Percentiles rank a stretch among this genome's conserved stretches.
phyloP scores from a whole-genome alignment of 2,797 vertebrate genomes.

The Darevskia nairensis region DNA sequence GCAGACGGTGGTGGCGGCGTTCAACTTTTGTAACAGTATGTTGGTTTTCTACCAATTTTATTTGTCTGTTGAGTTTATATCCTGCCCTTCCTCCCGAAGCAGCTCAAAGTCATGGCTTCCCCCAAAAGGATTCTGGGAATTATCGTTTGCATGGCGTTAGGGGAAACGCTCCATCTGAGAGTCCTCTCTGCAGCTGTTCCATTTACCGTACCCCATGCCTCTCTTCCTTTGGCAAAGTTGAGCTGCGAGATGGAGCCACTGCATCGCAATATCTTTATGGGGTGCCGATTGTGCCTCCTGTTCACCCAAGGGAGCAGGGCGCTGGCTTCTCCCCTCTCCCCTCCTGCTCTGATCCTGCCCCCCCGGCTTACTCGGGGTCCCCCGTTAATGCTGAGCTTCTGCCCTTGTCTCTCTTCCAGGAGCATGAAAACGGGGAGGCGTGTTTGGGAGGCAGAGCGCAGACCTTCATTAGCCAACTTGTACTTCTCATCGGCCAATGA shows the following conservation, averaged over 20 bases:
- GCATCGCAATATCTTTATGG: no score
- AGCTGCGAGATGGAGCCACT: neutral
- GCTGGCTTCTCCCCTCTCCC: neutral
- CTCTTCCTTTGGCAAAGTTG: neutral
- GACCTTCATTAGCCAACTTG: neutral
- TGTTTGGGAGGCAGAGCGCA: neutral
- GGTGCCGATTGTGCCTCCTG: neutral
- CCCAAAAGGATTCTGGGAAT: no score
- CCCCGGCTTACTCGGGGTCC: fast-evolving
- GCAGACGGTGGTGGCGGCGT: no score
- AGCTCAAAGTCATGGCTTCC: no score
- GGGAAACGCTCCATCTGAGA: no score
- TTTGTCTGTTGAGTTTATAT: no score
- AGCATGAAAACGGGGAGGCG: neutral
- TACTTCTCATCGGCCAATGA: conserved; percentile 55
- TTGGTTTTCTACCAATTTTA: no score
- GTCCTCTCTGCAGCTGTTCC: no score
- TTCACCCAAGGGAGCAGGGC: neutral
- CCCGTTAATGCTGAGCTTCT: neutral
- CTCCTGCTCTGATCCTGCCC: fast-evolving
- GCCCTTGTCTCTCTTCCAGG: neutral
- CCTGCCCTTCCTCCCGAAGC: no score
- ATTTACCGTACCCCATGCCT: no score
- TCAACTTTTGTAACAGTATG: no score
- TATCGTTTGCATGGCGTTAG: no score